Evolutionary conservation across 2,797 vertebrate species (phyloP).

Genomic region (Phrynocephalus guinanensis): DNA sequence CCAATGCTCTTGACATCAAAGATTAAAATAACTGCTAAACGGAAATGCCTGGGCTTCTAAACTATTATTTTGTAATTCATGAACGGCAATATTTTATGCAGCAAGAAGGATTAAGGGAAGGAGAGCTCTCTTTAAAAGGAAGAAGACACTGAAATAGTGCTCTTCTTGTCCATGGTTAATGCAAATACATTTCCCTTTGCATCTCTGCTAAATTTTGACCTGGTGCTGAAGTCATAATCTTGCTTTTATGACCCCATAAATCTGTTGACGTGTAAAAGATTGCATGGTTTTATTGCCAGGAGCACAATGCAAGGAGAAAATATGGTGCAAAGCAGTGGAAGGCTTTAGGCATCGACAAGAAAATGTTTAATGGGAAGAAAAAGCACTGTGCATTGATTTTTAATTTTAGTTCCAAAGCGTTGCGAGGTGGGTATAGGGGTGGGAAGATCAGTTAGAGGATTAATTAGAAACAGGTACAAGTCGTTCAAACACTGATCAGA

Average conservation of each 20-base stretch:
- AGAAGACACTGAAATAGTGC: not conserved
- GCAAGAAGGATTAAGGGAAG: constrained; percentile 30
- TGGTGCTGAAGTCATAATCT: constrained; percentile 64
- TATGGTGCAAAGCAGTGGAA: constrained; percentile 45
- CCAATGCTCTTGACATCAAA: constrained; percentile 51
- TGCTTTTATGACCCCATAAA: constrained; percentile 68
- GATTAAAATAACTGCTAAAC: constrained; percentile 62
- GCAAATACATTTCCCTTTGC: constrained; percentile 44
- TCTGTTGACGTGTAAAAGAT: constrained; percentile 69
- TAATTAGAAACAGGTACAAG: not conserved
- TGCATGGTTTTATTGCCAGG: constrained; percentile 58
- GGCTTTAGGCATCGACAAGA: constrained; percentile 53
- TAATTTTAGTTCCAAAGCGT: not conserved
- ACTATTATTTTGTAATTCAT: constrained; percentile 44
- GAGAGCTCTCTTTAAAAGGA: constrained; percentile 22
- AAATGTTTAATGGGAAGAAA: constrained; percentile 34
- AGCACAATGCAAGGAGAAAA: constrained; percentile 51
- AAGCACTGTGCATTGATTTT: not conserved
- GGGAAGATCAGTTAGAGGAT: constrained; percentile 13
- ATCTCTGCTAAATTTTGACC: constrained; percentile 51
- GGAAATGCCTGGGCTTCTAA: constrained; percentile 37
- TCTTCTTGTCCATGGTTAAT: constrained; percentile 49
- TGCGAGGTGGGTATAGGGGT: not conserved
- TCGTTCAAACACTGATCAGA: constrained; percentile 30
- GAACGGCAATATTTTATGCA: constrained; percentile 32